Evolutionary conservation across 2,797 vertebrate species (phyloP).

Genomic region (Diplodus puntazzo): DNA sequence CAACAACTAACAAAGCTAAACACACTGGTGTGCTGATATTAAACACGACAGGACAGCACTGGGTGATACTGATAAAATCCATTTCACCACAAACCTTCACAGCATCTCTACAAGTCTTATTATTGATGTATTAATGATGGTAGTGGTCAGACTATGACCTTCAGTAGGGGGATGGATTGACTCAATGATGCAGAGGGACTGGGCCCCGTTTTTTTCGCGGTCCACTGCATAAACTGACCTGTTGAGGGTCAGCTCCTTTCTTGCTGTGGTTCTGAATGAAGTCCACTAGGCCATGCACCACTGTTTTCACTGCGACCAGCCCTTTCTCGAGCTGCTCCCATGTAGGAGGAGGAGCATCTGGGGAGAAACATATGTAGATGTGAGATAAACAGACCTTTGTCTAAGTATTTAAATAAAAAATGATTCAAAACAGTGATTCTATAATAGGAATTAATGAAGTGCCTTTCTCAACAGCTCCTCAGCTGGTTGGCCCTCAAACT

Average conservation of each 20-base stretch:
- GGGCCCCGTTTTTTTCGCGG: neutral
- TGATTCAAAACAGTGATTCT: neutral
- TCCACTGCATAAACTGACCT: constrained; percentile 81
- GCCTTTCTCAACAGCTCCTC: neutral
- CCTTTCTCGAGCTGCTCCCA: constrained; percentile 99
- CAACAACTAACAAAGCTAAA: neutral
- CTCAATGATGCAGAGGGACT: neutral
- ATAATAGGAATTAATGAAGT: neutral
- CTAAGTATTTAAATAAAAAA: neutral
- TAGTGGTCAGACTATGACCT: neutral
- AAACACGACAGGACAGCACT: neutral
- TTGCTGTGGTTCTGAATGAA: constrained; percentile 99
- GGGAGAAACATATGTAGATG: constrained; percentile 8
- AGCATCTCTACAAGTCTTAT: neutral
- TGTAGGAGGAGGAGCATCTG: constrained; percentile 96
- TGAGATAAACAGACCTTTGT: neutral
- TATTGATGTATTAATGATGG: neutral
- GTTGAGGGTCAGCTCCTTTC: constrained; percentile 97
- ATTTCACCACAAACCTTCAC: neutral
- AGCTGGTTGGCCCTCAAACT: neutral
- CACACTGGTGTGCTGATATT: neutral
- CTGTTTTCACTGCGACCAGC: constrained; percentile 96
- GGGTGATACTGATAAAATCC: neutral
- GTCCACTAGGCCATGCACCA: constrained; percentile 98
- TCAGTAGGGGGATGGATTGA: neutral